Conservation (phyloP, 1,140 invertebrate species). For the Ostrea denselamellosa region DNA sequence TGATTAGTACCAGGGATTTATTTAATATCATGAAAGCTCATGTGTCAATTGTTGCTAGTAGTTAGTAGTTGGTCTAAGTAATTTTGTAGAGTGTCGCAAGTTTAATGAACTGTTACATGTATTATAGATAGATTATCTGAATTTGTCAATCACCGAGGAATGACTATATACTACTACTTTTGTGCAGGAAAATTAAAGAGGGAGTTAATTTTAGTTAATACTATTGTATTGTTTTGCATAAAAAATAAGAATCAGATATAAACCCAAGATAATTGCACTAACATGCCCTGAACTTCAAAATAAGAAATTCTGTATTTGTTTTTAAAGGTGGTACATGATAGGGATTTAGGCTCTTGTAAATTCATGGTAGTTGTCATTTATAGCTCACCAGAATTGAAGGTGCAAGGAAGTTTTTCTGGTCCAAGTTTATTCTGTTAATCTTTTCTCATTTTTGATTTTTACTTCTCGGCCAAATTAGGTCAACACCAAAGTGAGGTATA, state of each 20-base stretch:
- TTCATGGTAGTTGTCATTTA: neutral
- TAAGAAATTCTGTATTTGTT: neutral
- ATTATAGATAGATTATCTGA: neutral
- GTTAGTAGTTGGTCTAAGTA: neutral
- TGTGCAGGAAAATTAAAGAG: neutral
- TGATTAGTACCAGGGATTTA: neutral
- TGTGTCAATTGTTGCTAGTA: neutral
- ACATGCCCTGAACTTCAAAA: neutral
- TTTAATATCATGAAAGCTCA: conserved; percentile 5
- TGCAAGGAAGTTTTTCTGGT: too few species aligned
- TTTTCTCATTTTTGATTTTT: too few species aligned
- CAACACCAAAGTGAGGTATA: too few species aligned
- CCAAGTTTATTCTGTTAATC: too few species aligned
- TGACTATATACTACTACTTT: neutral
- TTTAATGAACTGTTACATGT: neutral
- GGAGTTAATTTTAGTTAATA: neutral
- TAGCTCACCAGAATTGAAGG: too few species aligned
- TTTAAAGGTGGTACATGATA: neutral
- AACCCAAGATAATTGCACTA: neutral
- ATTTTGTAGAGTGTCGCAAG: neutral
- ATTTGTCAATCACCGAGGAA: neutral
- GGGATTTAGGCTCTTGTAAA: neutral
- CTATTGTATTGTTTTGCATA: neutral
- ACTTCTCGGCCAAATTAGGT: too few species aligned
- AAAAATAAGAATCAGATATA: neutral